phyloP scores from a whole-genome alignment of 2,888 invertebrate species.

The Panorpa germanica region DNA sequence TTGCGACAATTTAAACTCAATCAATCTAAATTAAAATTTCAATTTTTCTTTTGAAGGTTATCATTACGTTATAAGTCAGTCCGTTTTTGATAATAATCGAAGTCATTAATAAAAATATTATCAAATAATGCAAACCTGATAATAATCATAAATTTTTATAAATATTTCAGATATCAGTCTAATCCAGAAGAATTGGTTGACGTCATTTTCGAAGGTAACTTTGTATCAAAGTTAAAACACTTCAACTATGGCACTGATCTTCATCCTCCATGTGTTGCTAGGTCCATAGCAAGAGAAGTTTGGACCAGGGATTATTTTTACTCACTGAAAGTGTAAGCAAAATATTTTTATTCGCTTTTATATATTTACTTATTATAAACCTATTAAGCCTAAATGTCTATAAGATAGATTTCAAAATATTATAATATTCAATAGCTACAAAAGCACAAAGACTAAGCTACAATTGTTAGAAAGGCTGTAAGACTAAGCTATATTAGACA shows the following conservation, averaged over 20 bases:
- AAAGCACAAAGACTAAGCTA: too few species aligned
- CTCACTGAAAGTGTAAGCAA: conserved; percentile 36
- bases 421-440: too few species aligned
- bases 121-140: conserved; percentile 1
- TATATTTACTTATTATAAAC: too few species aligned
- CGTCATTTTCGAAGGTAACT: conserved; percentile 40
- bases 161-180: conserved; percentile 26
- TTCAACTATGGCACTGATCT: conserved; percentile 62
- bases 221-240: conserved; percentile 37
- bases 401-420: too few species aligned
- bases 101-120: too few species aligned
- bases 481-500: too few species aligned
- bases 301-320: conserved; percentile 54
- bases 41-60: too few species aligned
- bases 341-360: background rate
- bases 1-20: background rate
- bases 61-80: too few species aligned
- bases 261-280: conserved; percentile 41
- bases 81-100: too few species aligned
- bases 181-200: conserved; percentile 28
- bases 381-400: too few species aligned
- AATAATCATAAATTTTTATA: conserved; percentile 3
- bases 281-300: conserved; percentile 51
- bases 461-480: too few species aligned
- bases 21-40: too few species aligned